These are phyloP conservation scores for Pithys albifrons DNA, from an alignment of 2,113 vertebrate genomes.

Conservation along the genomic window DNA sequence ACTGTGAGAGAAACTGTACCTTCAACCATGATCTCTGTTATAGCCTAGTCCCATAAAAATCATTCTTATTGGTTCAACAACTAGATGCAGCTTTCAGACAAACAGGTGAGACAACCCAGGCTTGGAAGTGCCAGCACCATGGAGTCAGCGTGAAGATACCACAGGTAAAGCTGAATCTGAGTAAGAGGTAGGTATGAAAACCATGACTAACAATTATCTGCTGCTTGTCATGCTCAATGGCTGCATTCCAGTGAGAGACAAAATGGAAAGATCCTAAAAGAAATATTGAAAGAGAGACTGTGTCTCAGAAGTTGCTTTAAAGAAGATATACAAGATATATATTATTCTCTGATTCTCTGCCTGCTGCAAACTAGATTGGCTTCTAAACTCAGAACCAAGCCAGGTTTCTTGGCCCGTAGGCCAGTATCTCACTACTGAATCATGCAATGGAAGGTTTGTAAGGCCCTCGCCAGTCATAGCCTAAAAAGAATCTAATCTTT, in stretches of 20 bases:
- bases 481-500: neutral
- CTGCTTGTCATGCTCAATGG: neutral
- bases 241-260: neutral
- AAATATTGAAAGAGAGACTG: neutral
- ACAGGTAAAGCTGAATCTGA: neutral
- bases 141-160: rapidly evolving
- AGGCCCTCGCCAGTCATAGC: neutral
- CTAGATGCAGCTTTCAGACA: neutral
- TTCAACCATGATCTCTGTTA: neutral
- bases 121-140: neutral
- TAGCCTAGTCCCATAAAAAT: neutral
- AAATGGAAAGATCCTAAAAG: neutral
- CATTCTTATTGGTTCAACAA: neutral
- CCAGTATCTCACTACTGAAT: neutral
- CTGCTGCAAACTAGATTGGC: neutral
- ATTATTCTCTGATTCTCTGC: neutral
- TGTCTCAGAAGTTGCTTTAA: neutral
- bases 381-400: neutral
- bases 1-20: neutral
- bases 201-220: neutral
- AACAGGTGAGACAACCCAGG: neutral
- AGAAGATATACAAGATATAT: neutral
- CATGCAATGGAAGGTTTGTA: neutral
- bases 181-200: neutral
- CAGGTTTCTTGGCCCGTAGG: neutral